A percentile compares a stretch with the other conserved stretches of the same genome.
Evolutionary conservation across 2,113 vertebrate species (phyloP).

Genomic region (Centrocercus urophasianus): DNA sequence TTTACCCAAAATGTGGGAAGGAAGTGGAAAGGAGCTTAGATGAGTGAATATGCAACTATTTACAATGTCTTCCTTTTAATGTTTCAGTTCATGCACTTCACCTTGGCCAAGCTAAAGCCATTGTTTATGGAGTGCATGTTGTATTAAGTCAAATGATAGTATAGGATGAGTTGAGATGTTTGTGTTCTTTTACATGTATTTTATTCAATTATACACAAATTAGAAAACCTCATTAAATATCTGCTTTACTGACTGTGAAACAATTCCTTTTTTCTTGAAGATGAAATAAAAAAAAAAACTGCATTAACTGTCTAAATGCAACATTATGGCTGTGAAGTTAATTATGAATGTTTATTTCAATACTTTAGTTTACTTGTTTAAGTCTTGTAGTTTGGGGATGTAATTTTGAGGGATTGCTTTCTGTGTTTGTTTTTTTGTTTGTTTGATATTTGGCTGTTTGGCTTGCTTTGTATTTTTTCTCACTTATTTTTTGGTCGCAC

Average conservation of each 20-base stretch:
- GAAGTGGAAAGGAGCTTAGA: background rate
- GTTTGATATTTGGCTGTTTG: background rate
- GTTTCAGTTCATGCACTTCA: background rate
- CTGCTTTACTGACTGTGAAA: background rate
- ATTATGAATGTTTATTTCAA: background rate
- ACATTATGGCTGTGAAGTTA: background rate
- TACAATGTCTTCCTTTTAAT: background rate
- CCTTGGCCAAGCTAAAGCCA: background rate
- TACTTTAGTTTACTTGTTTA: background rate
- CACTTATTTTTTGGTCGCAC: background rate
- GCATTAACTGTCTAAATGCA: background rate
- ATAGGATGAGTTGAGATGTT: background rate
- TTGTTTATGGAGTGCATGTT: background rate
- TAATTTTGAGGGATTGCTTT: background rate
- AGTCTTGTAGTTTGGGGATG: background rate
- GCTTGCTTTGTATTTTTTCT: background rate
- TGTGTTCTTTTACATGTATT: background rate
- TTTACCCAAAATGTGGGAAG: background rate
- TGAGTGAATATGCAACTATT: background rate
- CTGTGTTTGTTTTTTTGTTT: background rate
- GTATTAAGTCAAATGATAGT: background rate
- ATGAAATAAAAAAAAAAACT: background rate
- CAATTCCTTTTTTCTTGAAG: background rate
- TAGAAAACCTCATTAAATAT: slow-evolving; percentile 2
- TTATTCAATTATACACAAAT: background rate